Base-by-base conservation (phyloP, 2,797 vertebrate genomes). In the Hoplostethus atlanticus region DNA sequence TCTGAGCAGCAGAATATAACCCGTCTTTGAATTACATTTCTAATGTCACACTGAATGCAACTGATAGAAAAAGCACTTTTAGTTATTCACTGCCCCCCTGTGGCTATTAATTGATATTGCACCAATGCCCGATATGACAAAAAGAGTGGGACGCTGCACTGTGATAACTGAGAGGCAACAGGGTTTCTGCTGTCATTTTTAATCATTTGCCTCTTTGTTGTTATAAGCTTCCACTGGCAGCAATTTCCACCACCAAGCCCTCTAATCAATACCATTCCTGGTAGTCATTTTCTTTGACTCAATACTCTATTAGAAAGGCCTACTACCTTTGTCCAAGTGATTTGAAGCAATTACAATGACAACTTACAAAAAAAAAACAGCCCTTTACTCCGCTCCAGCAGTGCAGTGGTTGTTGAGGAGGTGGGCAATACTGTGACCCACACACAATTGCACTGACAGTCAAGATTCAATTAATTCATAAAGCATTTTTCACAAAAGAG, bases 201-300 rank as follows among this genome's bases (percentile, higher is more conserved):
- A 42, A 11, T 42, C 40, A 12, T 42, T 42, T 42, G 10, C 40
- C 40, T 42, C 10, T 42, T 12, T 42, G 40, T 40, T 40, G 38
- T 11, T 42, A 42, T 42, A 11, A 42, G 40, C 17, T 61, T 64
- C 38, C 21, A 34, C 13, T 11, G 46, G 52, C 4, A 47, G 48
- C 31, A 0, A 31, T 73, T 66, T 70, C 13, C 50, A 76, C 10
- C 55, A 6, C 10, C 55, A 6, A 74, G 64, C n/a, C 55, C 13
- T 36, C 16, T 12, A 36, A 3, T 17, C 9, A 67, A 25, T 55
- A 6, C 4, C 5, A 11, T 11, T 42, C 11, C 40, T 42, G 40
- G 10, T 42, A 4, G 12, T 12, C 1, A 21, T 42, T 61, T 56
- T 48, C 17, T 44, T 55, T 38, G 34, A n/a, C 6, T 51, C 16